Evolutionary conservation across 2,113 vertebrate genomes (phyloP), one percentile per base, ranked within the genome.

Genomic region (Stegastes partitus): DNA sequence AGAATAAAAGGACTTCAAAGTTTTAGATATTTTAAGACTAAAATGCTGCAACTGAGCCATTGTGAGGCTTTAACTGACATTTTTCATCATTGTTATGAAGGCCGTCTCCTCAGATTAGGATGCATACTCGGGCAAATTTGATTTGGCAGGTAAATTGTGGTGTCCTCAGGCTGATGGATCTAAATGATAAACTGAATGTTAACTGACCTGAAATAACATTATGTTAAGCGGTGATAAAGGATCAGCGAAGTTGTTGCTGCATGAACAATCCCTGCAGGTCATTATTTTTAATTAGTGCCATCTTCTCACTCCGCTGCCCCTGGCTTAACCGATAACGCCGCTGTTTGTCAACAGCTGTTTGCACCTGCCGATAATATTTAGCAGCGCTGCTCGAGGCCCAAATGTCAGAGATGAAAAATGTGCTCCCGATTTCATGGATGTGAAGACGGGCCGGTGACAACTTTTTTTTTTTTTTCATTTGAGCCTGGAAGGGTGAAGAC

Each of bases 261-360:
- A 66, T 23, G 22, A 63, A 68, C 51, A 50, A 25, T 21, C 23
- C 10, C n/a, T 56, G 66, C 25, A 50, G 12, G 58, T 61, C 47
- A 42, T 82, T 81, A 45, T 62, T 68, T 84, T 74, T 71, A 74
- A 86, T 83, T 68, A 77, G 31, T 34, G 2, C 19, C 47, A 53
- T 64, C 56, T 56, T 69, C 45, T 83, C 54, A 55, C 23, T 77
- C n/a, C 19, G 14, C 77, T 66, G 47, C 62, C 49, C 54, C 73
- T 80, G 57, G 31, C 25, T 55, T 11, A 58, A 61, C 21, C 14
- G 7, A 69, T 63, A 68, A 61, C 14, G 1, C 49, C 12, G 31
- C 39, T 57, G 42, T 66, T 81, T 64, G 47, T 69, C 58, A 69
- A 50, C 65, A 69, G 44, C 9, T 5, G 0, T 79, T 74, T 69